phyloP scores from a whole-genome alignment of 2,797 vertebrate species.

The Distichodus sexfasciatus region DNA sequence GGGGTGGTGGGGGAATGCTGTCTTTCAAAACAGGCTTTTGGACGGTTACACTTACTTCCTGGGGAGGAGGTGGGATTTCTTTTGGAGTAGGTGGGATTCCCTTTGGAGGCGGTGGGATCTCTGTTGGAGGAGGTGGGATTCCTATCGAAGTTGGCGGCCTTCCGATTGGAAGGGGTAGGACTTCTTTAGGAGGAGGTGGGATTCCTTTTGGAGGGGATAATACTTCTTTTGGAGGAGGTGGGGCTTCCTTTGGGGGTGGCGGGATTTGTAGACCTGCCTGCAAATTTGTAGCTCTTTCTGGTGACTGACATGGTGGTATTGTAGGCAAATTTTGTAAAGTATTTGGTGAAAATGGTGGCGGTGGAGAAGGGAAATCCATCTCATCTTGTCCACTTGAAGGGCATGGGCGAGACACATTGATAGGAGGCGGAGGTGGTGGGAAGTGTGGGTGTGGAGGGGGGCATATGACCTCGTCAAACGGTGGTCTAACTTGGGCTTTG shows the following conservation, averaged over 20 bases:
- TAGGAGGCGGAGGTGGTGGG: conserved; percentile 37
- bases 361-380: conserved; percentile 68
- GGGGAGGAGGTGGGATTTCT: conserved; percentile 4
- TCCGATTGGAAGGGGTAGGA: not conserved
- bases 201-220: conserved; percentile 25
- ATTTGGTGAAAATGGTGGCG: conserved; percentile 61
- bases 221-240: conserved; percentile 15
- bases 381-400: conserved; percentile 73
- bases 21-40: conserved; percentile 25
- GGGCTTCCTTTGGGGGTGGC: conserved; percentile 21
- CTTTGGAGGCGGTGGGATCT: conserved; percentile 22
- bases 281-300: conserved; percentile 1
- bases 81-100: conserved; percentile 10
- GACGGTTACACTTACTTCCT: conserved; percentile 33
- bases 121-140: conserved; percentile 10
- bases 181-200: not conserved
- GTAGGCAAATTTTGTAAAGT: conserved; percentile 12
- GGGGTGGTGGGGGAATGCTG: conserved; percentile 47
- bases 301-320: conserved; percentile 19
- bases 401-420: conserved; percentile 9
- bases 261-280: conserved; percentile 19
- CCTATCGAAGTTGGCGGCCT: conserved; percentile 20
- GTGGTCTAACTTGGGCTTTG: not conserved
- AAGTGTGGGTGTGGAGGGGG: conserved; percentile 35
- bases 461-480: conserved; percentile 4